Base-by-base conservation (phyloP, 2,113 vertebrate genomes). In the Jacana jacana region DNA sequence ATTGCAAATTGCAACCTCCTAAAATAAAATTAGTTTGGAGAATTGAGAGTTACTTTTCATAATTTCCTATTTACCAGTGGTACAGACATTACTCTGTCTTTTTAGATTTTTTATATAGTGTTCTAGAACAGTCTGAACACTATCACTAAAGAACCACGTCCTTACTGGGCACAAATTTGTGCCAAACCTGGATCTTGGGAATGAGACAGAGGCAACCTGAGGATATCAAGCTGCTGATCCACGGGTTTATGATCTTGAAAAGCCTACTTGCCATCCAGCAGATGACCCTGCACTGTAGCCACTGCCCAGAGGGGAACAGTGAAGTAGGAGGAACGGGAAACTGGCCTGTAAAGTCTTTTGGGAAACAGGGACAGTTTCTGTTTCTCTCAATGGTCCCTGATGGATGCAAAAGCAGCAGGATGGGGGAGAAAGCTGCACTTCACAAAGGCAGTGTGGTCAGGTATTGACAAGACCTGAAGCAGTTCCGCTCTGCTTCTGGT, bases 291-390 rank as follows among this genome's bases (percentile, higher is more conserved):
- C 44, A 23, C 35, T 54, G n/a, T 39, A 33, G 31, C 52, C 3
- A 0, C 66, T 68, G 54, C 81, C 58, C 33, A 15, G 39, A 27
- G 40, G 8, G 23, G 22, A 39, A 25, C 1, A 1, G 37, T 4
- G 54, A 40, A 30, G 54, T 7, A 28, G 51, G 24, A 58, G 40
- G 37, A 25, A 54, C 3, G 3, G 60, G 27, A 84, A 55, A 35
- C 23, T 0, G 0, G 12, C 6, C 66, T 0, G 0, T 28, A 27
- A 58, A 39, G 35, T 60, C 46, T 48, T 71, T 37, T 57, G 46
- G 61, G 52, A 68, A 84, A 68, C 0, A 0, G 27, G 22, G 35
- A 55, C 35, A 68, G 25, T 30, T 49, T 42, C 57, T 33, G 12
- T 37, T 60, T 84, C 46, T 88, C 44, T 60, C 1, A 0, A 8